Evolutionary conservation across 1,140 invertebrate genomes (phyloP), one percentile per base, ranked within the genome.

Genomic region (Lasioglossum baleicum): DNA sequence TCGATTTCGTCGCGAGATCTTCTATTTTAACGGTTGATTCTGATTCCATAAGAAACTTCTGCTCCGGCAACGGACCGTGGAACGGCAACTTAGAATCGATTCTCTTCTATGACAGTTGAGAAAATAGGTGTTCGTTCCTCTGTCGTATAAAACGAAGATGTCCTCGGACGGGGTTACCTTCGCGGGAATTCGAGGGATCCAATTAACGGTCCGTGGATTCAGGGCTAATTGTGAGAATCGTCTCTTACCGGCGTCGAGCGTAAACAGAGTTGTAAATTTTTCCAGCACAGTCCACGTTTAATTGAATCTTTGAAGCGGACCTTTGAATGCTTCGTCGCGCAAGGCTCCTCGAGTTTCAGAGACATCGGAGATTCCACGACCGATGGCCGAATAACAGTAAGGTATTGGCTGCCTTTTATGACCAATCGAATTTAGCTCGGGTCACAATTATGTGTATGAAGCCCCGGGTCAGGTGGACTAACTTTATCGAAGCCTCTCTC

Each of bases 181-280:
- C 56, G 69, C 42, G 64, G 60, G 51, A 61, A 70, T 67, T 80
- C 44, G 22, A 64, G 7, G 68, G 70, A 83, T 78, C 82, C 74
- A 86, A 87, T 87, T 86, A 86, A 86, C 74, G 74, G 53, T 42
- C 48, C 69, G 84, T 78, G 63, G 67, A 81, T 72, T 22, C 74
- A 20, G 17, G n/a, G 51, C 68, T 86, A 83, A 83, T 75, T 61
- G 56, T 61, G 53, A 74, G 79, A 73, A 65, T 65, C 61, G 61
- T 63, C 80, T 63, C 80, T 87, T 72, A 69, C 51, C 53, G 44
- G 61, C 22, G 64, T 53, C 56, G 51, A 74, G 72, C 78, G 87
- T 89, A 90, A 87, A 89, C 86, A 90, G 74, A 84, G 79, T 76
- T 86, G 88, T 90, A 90, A 90, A 89, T 88, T 88, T 89, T 86